A percentile compares a stretch with the other conserved stretches of the same genome.
phyloP scores from a whole-genome alignment of 2,888 invertebrate species.

The Spodoptera exigua region DNA sequence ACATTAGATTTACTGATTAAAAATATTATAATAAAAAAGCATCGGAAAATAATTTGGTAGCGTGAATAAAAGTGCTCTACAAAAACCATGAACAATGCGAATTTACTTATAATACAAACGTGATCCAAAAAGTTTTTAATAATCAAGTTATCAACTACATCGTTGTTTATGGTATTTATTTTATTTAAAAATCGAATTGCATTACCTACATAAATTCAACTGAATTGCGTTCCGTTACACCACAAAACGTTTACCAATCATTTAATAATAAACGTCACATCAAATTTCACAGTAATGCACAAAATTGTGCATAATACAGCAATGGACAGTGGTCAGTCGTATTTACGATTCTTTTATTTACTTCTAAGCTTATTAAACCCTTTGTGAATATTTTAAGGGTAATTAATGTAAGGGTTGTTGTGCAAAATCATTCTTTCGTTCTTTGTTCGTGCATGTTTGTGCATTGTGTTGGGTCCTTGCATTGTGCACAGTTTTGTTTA shows the following conservation, averaged over 20 bases:
- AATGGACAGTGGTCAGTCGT: constrained; percentile 81
- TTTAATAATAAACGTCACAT: constrained; percentile 78
- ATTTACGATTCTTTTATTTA: constrained; percentile 84
- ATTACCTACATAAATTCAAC: constrained; percentile 18
- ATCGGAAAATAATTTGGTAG: too few species aligned
- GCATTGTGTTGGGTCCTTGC: constrained; percentile 74
- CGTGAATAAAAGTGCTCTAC: too few species aligned
- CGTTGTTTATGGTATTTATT: too few species aligned
- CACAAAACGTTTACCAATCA: constrained; percentile 38
- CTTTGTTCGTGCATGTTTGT: constrained; percentile 79
- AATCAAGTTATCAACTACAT: not conserved
- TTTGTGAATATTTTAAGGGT: constrained; percentile 81
- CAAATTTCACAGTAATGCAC: constrained; percentile 68
- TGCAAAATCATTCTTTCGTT: constrained; percentile 71
- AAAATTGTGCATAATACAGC: constrained; percentile 58
- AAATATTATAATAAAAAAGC: too few species aligned
- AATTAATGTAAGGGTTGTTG: constrained; percentile 86
- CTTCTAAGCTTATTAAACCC: constrained; percentile 88
- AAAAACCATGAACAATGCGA: not conserved
- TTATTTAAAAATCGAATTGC: not conserved
- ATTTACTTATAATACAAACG: not conserved
- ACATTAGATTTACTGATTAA: too few species aligned
- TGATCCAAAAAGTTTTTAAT: not conserved
- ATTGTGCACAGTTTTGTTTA: constrained; percentile 79
- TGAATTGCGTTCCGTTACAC: constrained; percentile 31